Base-by-base conservation (phyloP, 2,113 vertebrate genomes). In the Ranitomeya variabilis region DNA sequence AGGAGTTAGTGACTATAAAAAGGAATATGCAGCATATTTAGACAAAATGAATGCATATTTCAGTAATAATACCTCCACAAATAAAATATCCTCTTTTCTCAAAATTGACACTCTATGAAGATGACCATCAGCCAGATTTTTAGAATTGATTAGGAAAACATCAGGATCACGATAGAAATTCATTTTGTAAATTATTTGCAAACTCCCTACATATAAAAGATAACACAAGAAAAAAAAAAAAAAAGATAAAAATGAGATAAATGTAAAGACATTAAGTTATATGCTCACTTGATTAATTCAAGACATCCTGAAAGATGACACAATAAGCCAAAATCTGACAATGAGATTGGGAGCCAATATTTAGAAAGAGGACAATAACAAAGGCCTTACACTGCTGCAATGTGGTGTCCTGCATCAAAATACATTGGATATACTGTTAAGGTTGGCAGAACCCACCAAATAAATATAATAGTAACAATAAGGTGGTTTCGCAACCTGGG, bases 181-280 rank as follows among this genome's bases (percentile, higher is more conserved):
- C 71, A 96, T 90, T 82, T 95, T 96, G 91, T 97, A 97, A 4
- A 94, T 94, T 71, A 97, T 93, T 85, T 97, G 96, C 91, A 97
- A 94, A 92, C 94, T 95, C 93, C 96, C 96, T 97, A 90, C 78
- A 91, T 54, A 54, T 45, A 45, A 45, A 45, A 45, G 37, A 45
- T 45, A 45, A 45, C 37, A 66, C 57, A 69, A 51, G 18, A 80
- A 16, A 23, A 0, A 76, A 59, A 79, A 79, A 19, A 16, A n/a
- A 78, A 52, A 3, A 59, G 3, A 37, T 13, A 80, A 57, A 11
- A n/a, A 52, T 55, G 0, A 73, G 14, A 80, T 0, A 59, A 59
- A 59, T 31, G 3, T 5, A 0, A 31, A 15, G 9, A 45, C 2
- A 57, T 3, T 16, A 59, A 10, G 8, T 16, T 31, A 80, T 57